These are phyloP conservation scores for Furcula furcula DNA, from an alignment of 2,888 invertebrate genomes.

Conservation along the genomic window DNA sequence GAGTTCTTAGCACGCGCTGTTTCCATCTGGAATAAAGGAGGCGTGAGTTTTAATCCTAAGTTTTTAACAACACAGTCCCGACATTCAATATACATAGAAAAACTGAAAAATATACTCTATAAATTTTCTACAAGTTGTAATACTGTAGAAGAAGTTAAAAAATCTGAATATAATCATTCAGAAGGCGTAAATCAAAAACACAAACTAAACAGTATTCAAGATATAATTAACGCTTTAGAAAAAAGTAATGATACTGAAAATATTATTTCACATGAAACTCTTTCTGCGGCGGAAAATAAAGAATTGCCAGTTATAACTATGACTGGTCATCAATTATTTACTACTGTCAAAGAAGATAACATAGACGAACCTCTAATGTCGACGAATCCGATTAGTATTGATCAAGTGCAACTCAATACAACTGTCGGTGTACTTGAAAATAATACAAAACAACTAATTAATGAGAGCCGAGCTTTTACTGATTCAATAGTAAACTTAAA, in stretches of 20 bases:
- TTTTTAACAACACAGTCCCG: constrained; percentile 52
- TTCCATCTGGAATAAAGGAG: constrained; percentile 70
- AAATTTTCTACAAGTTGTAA: constrained; percentile 30
- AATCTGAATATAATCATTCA: constrained; percentile 5
- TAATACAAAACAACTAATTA: constrained; percentile 1
- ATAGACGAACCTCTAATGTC: constrained; percentile 5
- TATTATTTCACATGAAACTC: constrained; percentile 34
- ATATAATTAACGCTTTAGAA: constrained; percentile 63
- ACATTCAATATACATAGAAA: constrained; percentile 47
- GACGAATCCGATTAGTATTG: constrained; percentile 1
- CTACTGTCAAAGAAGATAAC: constrained; percentile 1
- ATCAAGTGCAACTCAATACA: neutral
- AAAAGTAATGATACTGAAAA: constrained; percentile 28
- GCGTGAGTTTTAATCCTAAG: constrained; percentile 60
- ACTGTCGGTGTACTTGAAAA: constrained; percentile 5
- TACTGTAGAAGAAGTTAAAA: constrained; percentile 13
- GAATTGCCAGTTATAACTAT: constrained; percentile 10
- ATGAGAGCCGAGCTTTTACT: constrained; percentile 3
- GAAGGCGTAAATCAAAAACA: constrained; percentile 26
- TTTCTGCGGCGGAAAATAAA: constrained; percentile 51
- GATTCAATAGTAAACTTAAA: constrained; percentile 8
- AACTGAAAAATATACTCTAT: constrained; percentile 46
- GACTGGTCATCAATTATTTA: constrained; percentile 11
- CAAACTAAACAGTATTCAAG: constrained; percentile 63
- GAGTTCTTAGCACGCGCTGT: constrained; percentile 58